These are phyloP conservation scores for Wiebesia pumilae DNA, from an alignment of 1,140 invertebrate species.

Conservation along the genomic window DNA sequence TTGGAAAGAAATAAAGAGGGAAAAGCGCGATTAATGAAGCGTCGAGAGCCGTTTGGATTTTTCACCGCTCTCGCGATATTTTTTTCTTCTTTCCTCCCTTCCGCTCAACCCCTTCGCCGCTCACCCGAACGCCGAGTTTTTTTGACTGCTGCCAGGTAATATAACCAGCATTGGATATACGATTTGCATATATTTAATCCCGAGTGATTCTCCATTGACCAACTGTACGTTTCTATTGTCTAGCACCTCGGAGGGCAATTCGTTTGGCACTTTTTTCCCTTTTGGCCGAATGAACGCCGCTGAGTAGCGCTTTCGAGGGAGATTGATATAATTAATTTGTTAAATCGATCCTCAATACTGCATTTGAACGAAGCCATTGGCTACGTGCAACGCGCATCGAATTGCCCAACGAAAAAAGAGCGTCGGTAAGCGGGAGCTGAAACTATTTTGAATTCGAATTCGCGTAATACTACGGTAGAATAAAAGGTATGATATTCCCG, in stretches of 20 bases:
- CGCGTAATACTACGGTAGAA: not conserved
- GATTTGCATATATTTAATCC: conserved; percentile 22
- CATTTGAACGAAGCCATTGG: not conserved
- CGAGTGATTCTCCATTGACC: not conserved
- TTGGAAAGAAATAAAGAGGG: not conserved
- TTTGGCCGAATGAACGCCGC: not conserved
- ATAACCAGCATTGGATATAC: not conserved
- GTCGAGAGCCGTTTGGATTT: not conserved
- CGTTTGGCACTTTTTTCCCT: not conserved
- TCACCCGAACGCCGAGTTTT: not conserved
- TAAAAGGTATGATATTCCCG: not conserved
- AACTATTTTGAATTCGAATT: not conserved
- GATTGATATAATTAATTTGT: conserved; percentile 16
- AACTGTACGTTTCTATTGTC: not conserved
- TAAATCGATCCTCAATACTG: not conserved
- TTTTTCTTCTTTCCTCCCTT: not conserved
- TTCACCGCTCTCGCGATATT: not conserved
- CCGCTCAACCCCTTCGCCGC: too few species aligned
- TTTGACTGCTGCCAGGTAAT: not conserved
- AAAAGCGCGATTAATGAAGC: conserved; percentile 23
- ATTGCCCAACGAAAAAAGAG: not conserved
- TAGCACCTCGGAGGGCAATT: not conserved
- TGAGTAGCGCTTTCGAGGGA: not conserved
- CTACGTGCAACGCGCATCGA: too few species aligned
- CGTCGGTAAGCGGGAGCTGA: too few species aligned